Base-by-base conservation (phyloP, 1,140 invertebrate genomes). In the Ceratina calcarata region DNA sequence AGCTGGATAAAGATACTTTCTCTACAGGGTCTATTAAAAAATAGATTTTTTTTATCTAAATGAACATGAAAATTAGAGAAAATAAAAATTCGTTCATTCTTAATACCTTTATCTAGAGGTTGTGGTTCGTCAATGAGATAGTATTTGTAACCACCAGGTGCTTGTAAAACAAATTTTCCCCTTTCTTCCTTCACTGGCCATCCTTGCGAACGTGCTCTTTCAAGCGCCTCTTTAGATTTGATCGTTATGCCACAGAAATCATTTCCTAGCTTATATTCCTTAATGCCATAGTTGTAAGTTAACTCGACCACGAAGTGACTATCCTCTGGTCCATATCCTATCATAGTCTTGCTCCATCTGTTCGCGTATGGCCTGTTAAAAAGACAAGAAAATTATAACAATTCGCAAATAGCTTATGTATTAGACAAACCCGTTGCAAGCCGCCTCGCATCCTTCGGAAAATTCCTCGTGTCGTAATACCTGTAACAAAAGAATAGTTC, bases 261-360 rank as follows among this genome's bases (percentile, higher is more conserved):
- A 94, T 99, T 99, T 68, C 98, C 95, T 81, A 94, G 91, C 83
- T 97, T 95, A 90, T 99, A 99, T 74, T 94, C 92, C 83, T 95
- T 95, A 24, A 99, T 95, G 24, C 97, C 98, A 94, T 99, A 99
- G 90, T 99, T 99, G 89, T 99, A 99, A 20, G 98, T 99, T 7
- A 99, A 93, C 92, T 99, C 99, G 51, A 99, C 94, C 6, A 99
- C 98, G 95, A 99, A 99, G 93, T 99, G 97, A 68, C 95, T 94
- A 88, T 98, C 97, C 93, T 99, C 99, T 12, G 97, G 95, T 0
- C 99, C 99, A 94, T 99, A 99, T 15, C 99, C 99, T 65, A 99
- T 95, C 99, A 99, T 99, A 0, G 99, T 99, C 94, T 99, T 99
- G 89, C 98, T 99, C 99, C 99, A 99, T 84, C 97, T 96, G 85